Evolutionary conservation across 92 coral and sea anemone genomes (phyloP).

Genomic region (Micromussa lordhowensis): DNA sequence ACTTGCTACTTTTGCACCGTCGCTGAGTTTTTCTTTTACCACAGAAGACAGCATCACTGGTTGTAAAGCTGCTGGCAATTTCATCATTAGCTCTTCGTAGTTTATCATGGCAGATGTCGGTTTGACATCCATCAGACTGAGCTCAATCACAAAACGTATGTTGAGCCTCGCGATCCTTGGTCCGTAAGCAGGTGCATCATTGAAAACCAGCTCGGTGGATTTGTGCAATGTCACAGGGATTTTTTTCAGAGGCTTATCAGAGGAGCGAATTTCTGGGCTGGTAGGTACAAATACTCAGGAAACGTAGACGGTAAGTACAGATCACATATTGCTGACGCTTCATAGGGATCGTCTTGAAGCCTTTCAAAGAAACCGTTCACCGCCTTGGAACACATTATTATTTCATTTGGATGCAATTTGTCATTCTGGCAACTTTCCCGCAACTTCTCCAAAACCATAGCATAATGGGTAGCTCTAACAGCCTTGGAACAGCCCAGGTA

Average conservation of each 20-base stretch:
- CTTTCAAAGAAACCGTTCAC: slow-evolving; percentile 56
- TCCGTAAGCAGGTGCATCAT: slow-evolving; percentile 63
- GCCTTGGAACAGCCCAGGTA: slow-evolving; percentile 47
- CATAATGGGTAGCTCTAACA: slow-evolving; percentile 53
- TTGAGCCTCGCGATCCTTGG: slow-evolving; percentile 47
- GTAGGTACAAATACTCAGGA: slow-evolving; percentile 23
- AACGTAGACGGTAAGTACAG: too few relatives aligned
- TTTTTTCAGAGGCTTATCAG: background rate
- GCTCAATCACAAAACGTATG: slow-evolving; percentile 43
- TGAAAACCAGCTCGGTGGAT: slow-evolving; percentile 56
- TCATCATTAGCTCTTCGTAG: slow-evolving; percentile 50
- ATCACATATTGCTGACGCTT: background rate
- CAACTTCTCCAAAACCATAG: slow-evolving; percentile 47
- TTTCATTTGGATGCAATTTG: slow-evolving; percentile 50
- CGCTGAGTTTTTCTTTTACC: slow-evolving; percentile 37
- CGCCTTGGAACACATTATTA: slow-evolving; percentile 25
- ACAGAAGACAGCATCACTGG: slow-evolving; percentile 62
- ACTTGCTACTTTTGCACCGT: background rate
- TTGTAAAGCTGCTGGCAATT: slow-evolving; percentile 52
- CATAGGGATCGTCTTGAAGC: background rate
- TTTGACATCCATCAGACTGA: background rate
- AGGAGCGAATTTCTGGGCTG: slow-evolving; percentile 14
- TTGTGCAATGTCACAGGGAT: slow-evolving; percentile 26
- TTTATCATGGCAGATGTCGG: background rate
- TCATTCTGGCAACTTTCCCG: background rate